Percentiles rank a stretch among this genome's conserved stretches.
These are phyloP conservation scores for Drosophila micromelanica DNA, from an alignment of 1,140 invertebrate genomes.

Conservation along the genomic window DNA sequence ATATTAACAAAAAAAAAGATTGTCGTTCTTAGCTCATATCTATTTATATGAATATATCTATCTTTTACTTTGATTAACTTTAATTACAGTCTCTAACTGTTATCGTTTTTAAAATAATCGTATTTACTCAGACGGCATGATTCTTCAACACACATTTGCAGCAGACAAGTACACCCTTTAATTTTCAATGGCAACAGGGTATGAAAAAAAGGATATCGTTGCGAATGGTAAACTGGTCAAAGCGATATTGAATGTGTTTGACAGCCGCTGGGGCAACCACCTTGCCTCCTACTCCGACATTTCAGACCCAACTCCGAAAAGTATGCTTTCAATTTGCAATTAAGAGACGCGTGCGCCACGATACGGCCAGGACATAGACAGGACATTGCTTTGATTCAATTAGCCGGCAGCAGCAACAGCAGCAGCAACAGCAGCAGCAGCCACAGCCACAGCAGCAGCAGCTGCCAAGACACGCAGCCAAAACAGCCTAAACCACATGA, in stretches of 20 bases:
- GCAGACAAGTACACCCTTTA: no score
- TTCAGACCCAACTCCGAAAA: constrained; percentile 17
- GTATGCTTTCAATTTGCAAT: constrained; percentile 76
- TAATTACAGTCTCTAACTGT: no score
- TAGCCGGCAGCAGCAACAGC: constrained; percentile 51
- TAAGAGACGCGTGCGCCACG: constrained; percentile 56
- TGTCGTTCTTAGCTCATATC: no score
- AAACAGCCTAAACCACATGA: constrained; percentile 60
- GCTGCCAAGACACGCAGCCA: constrained; percentile 24
- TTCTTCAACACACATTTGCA: no score
- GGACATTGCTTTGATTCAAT: constrained; percentile 73
- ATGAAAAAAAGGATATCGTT: neutral
- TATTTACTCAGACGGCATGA: no score
- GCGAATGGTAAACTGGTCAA: constrained; percentile 9
- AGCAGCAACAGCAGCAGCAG: constrained; percentile 13
- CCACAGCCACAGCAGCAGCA: constrained; percentile 19
- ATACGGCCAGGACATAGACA: constrained; percentile 42
- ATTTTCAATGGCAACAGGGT: no score
- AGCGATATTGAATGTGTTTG: constrained; percentile 69
- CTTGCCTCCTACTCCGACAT: constrained; percentile 11
- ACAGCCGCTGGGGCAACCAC: constrained; percentile 51
- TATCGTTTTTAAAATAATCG: no score
- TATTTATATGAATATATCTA: no score
- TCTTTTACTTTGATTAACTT: no score
- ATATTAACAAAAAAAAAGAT: no score